Conservation (phyloP, 2,113 vertebrate species). For the Isichthys henryi region DNA sequence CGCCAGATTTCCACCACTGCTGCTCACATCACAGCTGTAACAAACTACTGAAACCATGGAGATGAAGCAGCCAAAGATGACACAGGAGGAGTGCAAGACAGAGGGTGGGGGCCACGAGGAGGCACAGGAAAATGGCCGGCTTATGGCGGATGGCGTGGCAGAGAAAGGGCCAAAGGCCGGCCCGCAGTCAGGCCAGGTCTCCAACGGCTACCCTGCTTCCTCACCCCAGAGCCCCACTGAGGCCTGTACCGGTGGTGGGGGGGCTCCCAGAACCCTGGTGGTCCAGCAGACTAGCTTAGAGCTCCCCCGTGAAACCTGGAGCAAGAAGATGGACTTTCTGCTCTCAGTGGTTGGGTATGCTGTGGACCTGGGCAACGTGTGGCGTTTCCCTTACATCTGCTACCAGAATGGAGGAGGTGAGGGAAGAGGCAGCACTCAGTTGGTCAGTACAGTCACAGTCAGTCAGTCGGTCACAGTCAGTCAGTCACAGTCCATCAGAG, state of each 20-base stretch:
- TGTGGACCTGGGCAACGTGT: constrained; percentile 94
- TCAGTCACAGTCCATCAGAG: not conserved
- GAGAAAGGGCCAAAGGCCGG: constrained; percentile 55
- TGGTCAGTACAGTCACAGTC: not conserved
- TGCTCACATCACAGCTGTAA: constrained; percentile 36
- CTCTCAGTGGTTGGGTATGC: constrained; percentile 95
- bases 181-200: constrained; percentile 59
- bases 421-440: constrained; percentile 31
- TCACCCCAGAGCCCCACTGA: constrained; percentile 63
- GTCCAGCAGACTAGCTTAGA: constrained; percentile 73
- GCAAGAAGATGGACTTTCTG: constrained; percentile 96
- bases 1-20: constrained; percentile 42
- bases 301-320: constrained; percentile 83
- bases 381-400: constrained; percentile 97
- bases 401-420: constrained; percentile 98
- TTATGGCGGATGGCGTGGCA: constrained; percentile 50
- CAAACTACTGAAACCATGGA: constrained; percentile 66
- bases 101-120: constrained; percentile 49
- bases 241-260: constrained; percentile 34
- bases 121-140: constrained; percentile 63
- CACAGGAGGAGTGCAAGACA: constrained; percentile 47
- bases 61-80: constrained; percentile 61
- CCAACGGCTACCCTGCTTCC: constrained; percentile 73
- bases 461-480: not conserved
- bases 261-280: constrained; percentile 60